A percentile compares a stretch with the other conserved stretches of the same genome.
phyloP scores from a whole-genome alignment of 2,797 vertebrate species.

The Tinamus major region DNA sequence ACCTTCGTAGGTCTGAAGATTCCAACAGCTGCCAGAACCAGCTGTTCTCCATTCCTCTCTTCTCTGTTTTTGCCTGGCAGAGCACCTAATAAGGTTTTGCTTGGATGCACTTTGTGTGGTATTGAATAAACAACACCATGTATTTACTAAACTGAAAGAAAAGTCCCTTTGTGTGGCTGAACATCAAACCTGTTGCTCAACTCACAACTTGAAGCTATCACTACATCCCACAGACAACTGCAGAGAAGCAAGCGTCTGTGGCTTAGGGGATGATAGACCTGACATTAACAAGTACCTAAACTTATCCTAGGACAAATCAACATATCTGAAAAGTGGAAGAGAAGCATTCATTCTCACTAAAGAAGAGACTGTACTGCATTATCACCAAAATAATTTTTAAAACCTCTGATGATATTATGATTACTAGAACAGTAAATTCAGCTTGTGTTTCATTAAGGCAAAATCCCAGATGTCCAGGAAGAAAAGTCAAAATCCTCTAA shows the following conservation, averaged over 20 bases:
- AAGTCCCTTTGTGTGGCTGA: background rate
- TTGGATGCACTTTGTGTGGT: background rate
- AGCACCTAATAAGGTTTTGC: slow-evolving; percentile 17
- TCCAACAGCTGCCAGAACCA: slow-evolving; percentile 19
- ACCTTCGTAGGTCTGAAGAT: background rate
- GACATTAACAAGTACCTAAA: background rate
- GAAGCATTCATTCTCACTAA: background rate
- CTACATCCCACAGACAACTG: background rate
- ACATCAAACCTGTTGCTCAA: background rate
- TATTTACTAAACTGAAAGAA: slow-evolving; percentile 16
- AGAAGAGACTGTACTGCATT: background rate
- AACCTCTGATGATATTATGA: background rate
- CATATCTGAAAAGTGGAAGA: background rate
- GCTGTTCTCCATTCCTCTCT: background rate
- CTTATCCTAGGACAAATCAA: background rate
- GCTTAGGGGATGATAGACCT: background rate
- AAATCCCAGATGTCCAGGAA: background rate
- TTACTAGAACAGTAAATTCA: background rate
- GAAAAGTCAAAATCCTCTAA: background rate
- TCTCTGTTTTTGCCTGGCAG: background rate
- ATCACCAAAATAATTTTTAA: background rate
- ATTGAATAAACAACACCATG: slow-evolving; percentile 8
- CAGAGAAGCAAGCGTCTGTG: background rate
- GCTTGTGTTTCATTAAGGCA: background rate
- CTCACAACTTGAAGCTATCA: background rate